Base-by-base conservation (phyloP, 2,888 invertebrate species). In the Electrophaes corylata region DNA sequence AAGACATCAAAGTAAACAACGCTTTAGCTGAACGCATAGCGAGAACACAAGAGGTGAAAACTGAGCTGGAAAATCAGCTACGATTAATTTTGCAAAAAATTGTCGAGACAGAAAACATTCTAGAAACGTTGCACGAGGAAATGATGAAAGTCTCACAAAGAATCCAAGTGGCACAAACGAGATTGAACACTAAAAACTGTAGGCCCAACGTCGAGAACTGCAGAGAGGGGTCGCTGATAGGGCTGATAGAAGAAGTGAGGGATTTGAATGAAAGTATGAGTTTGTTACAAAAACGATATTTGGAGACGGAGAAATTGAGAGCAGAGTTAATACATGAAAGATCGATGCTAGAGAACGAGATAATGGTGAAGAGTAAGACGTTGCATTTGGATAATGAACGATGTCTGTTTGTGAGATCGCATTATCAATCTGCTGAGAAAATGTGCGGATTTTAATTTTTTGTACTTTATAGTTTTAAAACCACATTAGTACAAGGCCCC, bases 1-100 rank as follows among this genome's bases (percentile, higher is more conserved):
- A 97, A 87, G 96, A 96, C 2, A 96, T 96, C 68, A 91, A 92
- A 44, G 96, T 97, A 0, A 97, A 97, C 75, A 92, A 94, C 39
- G 94, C 95, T 0, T 83, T 98, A 54, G 92, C 93, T 4, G 93
- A 94, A 65, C 93, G 96, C 47, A 94, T 97, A 45, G 94, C 95
- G 4, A 94, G 96, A 70, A 95, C 95, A 0, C 95, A 96, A 77
- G 95, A 96, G 82, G 94, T 96, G 10, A 93, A 95, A 65, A 92
- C 91, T 2, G 93, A 94, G 70, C 84, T 97, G 65, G 95, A 96
- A 78, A 94, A 94, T 62, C 95, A 96, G 74, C 82, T 95, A 23
- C 86, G 93, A 62, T 86, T 73, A 93, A 87, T 86, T 0, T 45
- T 91, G 43, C 65, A 76, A 5, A 91, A 91, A 60, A 91, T 91